These are phyloP conservation scores for Pantherophis vulpinus DNA, from an alignment of 2,797 vertebrate species.

Conservation along the genomic window DNA sequence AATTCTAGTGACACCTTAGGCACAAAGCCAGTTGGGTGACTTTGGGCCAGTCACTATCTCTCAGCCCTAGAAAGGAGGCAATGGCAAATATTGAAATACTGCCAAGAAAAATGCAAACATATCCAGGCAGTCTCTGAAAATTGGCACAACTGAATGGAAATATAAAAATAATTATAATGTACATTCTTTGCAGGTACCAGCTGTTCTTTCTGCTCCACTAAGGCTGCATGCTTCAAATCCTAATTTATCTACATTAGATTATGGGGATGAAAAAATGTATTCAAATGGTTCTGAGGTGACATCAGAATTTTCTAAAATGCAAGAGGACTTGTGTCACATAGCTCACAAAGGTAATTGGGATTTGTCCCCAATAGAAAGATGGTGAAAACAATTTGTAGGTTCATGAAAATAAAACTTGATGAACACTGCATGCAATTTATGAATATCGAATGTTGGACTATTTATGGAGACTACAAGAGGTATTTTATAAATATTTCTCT, in stretches of 20 bases:
- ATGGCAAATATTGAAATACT: not conserved
- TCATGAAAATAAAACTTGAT: not conserved
- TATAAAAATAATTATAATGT: slow-evolving; percentile 8
- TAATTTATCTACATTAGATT: slow-evolving; percentile 90
- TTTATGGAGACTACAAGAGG: not conserved
- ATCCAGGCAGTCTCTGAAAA: not conserved
- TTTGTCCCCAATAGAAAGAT: slow-evolving; percentile 8
- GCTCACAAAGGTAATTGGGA: slow-evolving; percentile 83
- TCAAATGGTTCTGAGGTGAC: slow-evolving; percentile 81
- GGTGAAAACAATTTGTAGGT: not conserved
- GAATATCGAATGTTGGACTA: not conserved
- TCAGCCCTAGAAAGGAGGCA: not conserved
- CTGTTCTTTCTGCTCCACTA: slow-evolving; percentile 79
- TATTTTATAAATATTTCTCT: not conserved
- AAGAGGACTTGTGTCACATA: slow-evolving; percentile 90
- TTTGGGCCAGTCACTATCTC: not conserved
- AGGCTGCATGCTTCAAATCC: slow-evolving; percentile 97
- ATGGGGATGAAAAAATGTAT: slow-evolving; percentile 83
- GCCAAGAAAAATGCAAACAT: not conserved
- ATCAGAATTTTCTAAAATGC: slow-evolving; percentile 92
- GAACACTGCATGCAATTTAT: not conserved
- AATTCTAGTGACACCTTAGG: not conserved
- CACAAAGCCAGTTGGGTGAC: not conserved
- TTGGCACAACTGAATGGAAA: not conserved
- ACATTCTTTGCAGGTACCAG: slow-evolving; percentile 70